Conservation (phyloP, 1,140 invertebrate genomes). For the Drosophila baimaii region DNA sequence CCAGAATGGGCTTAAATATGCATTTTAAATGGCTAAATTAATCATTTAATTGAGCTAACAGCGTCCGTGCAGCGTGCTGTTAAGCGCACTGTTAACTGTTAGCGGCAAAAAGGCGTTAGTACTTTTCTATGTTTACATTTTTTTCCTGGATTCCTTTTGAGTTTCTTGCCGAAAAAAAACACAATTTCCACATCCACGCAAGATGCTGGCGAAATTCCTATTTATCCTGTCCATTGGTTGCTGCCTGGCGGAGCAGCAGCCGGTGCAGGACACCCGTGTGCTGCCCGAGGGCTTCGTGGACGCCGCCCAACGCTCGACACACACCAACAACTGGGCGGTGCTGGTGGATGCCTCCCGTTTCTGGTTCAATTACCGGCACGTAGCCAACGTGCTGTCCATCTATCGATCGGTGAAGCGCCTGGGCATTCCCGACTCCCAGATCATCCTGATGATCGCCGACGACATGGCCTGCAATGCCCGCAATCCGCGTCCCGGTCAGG, state of each 20-base stretch:
- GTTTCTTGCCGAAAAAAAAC: neutral
- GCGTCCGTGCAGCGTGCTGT: neutral
- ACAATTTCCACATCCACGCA: neutral
- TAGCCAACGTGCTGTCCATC: constrained; percentile 99
- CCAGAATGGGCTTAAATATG: neutral
- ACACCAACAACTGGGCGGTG: constrained; percentile 99
- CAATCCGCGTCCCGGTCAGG: constrained; percentile 98
- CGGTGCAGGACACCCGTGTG: constrained; percentile 39
- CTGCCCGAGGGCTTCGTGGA: constrained; percentile 73
- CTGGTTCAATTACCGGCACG: constrained; percentile 99
- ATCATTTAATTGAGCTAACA: neutral
- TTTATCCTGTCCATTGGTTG: neutral
- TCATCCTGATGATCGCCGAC: constrained; percentile 99
- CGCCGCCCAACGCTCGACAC: constrained; percentile 85
- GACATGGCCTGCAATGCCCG: constrained; percentile 99
- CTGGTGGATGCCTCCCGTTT: constrained; percentile 98
- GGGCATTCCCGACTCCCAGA: constrained; percentile 98
- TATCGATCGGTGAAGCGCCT: constrained; percentile 98
- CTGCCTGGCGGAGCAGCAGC: neutral
- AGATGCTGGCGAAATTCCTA: neutral
- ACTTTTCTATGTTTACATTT: neutral
- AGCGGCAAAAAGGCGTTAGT: constrained; percentile 2
- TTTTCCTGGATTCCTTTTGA: neutral
- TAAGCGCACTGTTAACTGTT: constrained; percentile 4
- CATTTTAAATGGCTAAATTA: neutral